A percentile compares a stretch with the other conserved stretches of the same genome.
Evolutionary conservation across 1,140 invertebrate species (phyloP).

Genomic region (Pararge aegeria): DNA sequence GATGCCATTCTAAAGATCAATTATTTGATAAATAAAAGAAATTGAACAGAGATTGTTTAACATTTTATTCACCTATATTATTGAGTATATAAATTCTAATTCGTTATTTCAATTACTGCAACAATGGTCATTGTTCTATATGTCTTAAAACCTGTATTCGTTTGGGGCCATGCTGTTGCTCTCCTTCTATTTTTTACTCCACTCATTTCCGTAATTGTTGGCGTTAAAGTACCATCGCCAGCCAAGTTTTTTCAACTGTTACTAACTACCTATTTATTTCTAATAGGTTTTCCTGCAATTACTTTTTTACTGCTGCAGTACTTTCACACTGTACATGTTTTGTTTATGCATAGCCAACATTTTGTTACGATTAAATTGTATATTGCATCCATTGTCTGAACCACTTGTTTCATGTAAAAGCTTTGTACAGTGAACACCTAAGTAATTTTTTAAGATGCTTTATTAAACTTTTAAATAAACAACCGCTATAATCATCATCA

Average conservation of each 20-base stretch:
- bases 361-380: too few relatives aligned
- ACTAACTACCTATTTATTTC: constrained; percentile 11
- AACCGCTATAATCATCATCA: too few relatives aligned
- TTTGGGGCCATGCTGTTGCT: neutral
- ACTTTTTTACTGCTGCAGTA: constrained; percentile 5
- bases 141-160: neutral
- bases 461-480: too few relatives aligned
- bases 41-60: too few relatives aligned
- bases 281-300: constrained; percentile 8
- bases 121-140: neutral
- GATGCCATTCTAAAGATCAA: neutral
- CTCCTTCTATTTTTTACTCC: neutral
- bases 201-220: constrained; percentile 8
- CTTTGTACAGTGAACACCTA: too few relatives aligned
- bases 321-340: neutral
- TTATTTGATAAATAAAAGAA: neutral
- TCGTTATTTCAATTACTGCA: too few relatives aligned
- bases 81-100: too few relatives aligned
- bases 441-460: too few relatives aligned
- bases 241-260: constrained; percentile 12
- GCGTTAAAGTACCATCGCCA: constrained; percentile 6
- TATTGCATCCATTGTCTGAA: too few relatives aligned
- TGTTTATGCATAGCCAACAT: neutral
- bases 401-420: too few relatives aligned
- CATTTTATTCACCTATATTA: too few relatives aligned